Evolutionary conservation across 2,888 invertebrate species (phyloP).

Genomic region (Acleris cristana): DNA sequence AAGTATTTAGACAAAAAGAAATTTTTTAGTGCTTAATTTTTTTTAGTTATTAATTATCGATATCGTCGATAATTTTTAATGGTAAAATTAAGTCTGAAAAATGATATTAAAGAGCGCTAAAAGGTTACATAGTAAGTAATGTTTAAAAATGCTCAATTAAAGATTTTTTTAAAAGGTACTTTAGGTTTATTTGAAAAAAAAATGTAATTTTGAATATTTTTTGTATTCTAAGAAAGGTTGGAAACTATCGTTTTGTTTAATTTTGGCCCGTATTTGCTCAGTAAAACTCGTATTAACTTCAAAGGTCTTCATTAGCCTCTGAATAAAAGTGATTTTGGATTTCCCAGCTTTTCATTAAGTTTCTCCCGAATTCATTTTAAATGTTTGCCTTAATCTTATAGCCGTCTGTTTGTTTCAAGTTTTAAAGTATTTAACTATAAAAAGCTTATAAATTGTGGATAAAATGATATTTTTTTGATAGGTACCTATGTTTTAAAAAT

Average conservation of each 20-base stretch:
- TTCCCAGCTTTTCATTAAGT: conserved; percentile 20
- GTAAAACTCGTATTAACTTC: conserved; percentile 19
- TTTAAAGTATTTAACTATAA: not conserved
- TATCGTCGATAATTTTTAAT: too few species aligned
- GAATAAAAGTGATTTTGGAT: conserved; percentile 29
- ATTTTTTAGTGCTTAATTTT: not conserved
- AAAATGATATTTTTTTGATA: too few species aligned
- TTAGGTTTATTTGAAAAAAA: not conserved
- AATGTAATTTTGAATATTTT: too few species aligned
- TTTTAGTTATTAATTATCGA: not conserved
- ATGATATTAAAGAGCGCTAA: too few species aligned
- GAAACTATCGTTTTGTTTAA: conserved; percentile 23
- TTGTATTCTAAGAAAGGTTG: not conserved
- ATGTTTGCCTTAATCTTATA: conserved; percentile 22
- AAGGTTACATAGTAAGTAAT: not conserved
- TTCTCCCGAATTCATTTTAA: conserved; percentile 7
- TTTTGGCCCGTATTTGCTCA: conserved; percentile 16
- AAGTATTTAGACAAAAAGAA: conserved; percentile 7
- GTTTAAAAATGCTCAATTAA: too few species aligned
- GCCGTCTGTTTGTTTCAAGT: conserved; percentile 7
- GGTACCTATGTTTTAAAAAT: too few species aligned
- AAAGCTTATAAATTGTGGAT: too few species aligned
- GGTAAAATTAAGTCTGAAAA: too few species aligned
- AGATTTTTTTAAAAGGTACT: too few species aligned
- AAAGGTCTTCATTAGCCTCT: conserved; percentile 30